Evolutionary conservation across 2,113 vertebrate species (phyloP), one percentile per base, ranked within the genome.

Genomic region (Entelurus aequoreus): DNA sequence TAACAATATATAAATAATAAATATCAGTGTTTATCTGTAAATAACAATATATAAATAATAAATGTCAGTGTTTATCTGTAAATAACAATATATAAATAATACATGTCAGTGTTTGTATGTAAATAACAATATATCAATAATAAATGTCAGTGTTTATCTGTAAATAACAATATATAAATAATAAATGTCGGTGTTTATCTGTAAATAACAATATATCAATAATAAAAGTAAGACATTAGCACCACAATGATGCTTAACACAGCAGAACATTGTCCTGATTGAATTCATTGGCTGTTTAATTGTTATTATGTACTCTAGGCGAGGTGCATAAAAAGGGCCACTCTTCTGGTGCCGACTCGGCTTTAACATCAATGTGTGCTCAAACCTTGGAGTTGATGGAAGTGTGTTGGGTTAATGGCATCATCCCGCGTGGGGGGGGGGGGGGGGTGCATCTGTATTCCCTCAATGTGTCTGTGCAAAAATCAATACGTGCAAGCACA

Each of bases 361-460:
- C 94, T 89, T 92, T 89, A 88, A 90, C 90, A 89, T 91, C 85
- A 90, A 94, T 93, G 88, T 28, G 2, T 28, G 28, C 28, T 28
- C 28, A 28, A 93, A 93, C 92, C 90, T 94, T 92, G 60, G 79
- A 92, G 91, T 87, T 88, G 94, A 92, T 94, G 90, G 92, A 93
- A 94, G 93, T 90, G 93, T 93, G 88, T 90, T 90, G 88, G 92
- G 95, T 94, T 93, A 97, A 99, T 97, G 93, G 94, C 95, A 96
- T 94, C 94, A 57, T 44, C 38, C 93, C 92, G 76, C 88, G 83
- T 72, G 79, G 79, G 72, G 88, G 86, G 78, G 80, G 82, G 93
- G 93, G 93, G 93, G 93, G 96, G 95, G 95, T 95, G 95, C 96
- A 97, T 98, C 94, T 94, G 93, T 95, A 98, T 97, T 96, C 94